Conservation (phyloP, 1,140 invertebrate genomes). For the Vanessa atalanta region DNA sequence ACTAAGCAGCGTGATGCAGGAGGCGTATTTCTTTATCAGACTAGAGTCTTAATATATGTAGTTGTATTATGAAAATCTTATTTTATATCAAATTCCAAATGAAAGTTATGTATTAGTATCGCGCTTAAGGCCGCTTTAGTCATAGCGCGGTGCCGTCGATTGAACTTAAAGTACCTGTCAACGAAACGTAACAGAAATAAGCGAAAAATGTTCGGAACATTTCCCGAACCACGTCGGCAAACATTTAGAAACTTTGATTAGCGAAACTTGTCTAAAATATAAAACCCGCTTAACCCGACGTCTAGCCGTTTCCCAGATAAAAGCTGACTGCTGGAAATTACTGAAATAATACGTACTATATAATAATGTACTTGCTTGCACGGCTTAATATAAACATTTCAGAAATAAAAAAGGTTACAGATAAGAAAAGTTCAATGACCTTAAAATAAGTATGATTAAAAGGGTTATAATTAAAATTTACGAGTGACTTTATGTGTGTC, state of each 20-base stretch:
- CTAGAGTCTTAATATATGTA: not conserved
- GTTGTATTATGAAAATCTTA: not conserved
- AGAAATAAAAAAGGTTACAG: too few species aligned
- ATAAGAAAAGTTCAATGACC: too few species aligned
- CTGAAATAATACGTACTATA: too few species aligned
- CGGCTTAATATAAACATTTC: too few species aligned
- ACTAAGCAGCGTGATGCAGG: too few species aligned
- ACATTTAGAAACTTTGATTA: not conserved
- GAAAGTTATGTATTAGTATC: not conserved
- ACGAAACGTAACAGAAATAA: conserved; percentile 17
- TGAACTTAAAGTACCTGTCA: conserved; percentile 13
- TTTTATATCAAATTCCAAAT: not conserved
- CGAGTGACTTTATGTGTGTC: not conserved
- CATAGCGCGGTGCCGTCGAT: conserved; percentile 5
- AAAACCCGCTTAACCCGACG: not conserved
- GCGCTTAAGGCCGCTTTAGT: not conserved
- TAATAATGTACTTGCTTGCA: too few species aligned
- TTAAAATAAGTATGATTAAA: not conserved
- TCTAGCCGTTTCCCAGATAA: not conserved
- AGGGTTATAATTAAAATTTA: not conserved
- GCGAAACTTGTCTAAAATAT: not conserved
- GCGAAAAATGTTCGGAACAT: conserved; percentile 36
- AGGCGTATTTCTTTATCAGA: not conserved
- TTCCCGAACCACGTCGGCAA: conserved; percentile 22
- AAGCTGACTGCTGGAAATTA: not conserved